Conservation (phyloP, 2,113 vertebrate species). For the Bombycilla garrulus region DNA sequence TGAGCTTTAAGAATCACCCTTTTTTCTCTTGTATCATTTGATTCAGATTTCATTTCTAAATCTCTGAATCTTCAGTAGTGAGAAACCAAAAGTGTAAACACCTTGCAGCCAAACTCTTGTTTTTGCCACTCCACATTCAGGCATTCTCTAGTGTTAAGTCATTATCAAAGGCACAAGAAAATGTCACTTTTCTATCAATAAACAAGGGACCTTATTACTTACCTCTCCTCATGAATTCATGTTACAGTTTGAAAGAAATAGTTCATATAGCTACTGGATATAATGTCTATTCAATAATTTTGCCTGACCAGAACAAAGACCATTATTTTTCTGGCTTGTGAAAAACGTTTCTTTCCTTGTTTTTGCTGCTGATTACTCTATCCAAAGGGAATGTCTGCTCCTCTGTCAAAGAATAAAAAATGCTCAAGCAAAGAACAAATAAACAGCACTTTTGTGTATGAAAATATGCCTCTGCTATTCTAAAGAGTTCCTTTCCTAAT, state of each 20-base stretch:
- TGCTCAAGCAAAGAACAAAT: background rate
- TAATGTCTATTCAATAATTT: background rate
- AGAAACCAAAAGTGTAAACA: background rate
- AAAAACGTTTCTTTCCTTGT: conserved; percentile 4
- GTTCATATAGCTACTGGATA: background rate
- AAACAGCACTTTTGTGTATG: background rate
- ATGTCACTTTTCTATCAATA: background rate
- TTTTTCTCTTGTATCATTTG: background rate
- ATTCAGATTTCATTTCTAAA: background rate
- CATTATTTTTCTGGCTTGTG: background rate
- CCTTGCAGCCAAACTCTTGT: background rate
- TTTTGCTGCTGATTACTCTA: conserved; percentile 24
- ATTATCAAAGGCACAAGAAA: background rate
- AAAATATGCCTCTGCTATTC: background rate
- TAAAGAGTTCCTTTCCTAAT: background rate
- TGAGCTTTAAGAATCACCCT: background rate
- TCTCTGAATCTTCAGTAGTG: background rate
- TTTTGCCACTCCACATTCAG: background rate
- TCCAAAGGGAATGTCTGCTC: conserved; percentile 36
- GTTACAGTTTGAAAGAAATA: background rate
- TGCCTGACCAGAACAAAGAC: conserved; percentile 10
- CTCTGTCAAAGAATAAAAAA: background rate
- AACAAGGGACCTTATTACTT: background rate
- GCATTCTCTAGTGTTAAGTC: background rate
- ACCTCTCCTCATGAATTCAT: background rate